Evolutionary conservation across 2,113 vertebrate species (phyloP).

Genomic region (Zosterops hypoxanthus): DNA sequence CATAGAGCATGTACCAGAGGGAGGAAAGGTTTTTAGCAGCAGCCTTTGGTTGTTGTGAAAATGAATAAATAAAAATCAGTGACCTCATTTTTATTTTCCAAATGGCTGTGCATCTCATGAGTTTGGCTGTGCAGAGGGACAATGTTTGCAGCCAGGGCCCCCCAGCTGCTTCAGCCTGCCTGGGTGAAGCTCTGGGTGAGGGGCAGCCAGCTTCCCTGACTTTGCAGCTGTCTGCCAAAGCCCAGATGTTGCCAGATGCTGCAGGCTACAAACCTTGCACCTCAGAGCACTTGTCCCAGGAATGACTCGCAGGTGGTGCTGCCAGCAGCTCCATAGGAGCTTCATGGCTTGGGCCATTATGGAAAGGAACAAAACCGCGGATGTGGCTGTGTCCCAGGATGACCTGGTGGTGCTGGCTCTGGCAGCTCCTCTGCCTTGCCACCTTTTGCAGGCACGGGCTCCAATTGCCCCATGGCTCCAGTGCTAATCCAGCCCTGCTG

Average conservation of each 20-base stretch:
- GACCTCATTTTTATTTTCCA: not conserved
- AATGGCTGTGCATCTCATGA: not conserved
- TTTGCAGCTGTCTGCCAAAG: not conserved
- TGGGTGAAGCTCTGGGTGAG: not conserved
- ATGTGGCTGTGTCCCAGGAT: not conserved
- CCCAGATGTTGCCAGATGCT: not conserved
- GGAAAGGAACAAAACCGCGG: not conserved
- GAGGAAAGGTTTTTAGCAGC: not conserved
- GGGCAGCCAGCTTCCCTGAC: not conserved
- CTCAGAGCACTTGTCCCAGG: not conserved
- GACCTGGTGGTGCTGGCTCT: not conserved
- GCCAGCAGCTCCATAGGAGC: constrained; percentile 1
- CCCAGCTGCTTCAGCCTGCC: not conserved
- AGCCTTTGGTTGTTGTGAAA: not conserved
- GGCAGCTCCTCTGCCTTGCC: not conserved
- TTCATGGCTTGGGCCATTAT: accelerated
- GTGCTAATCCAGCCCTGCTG: not conserved
- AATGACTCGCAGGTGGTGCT: not conserved
- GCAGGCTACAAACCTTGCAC: not conserved
- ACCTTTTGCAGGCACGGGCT: accelerated
- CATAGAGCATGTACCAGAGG: not conserved
- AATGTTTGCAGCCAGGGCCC: not conserved
- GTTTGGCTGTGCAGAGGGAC: not conserved
- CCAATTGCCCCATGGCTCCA: accelerated
- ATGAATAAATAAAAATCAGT: not conserved